These are phyloP conservation scores for Iphiclides podalirius DNA, from an alignment of 2,888 invertebrate genomes.

Conservation along the genomic window DNA sequence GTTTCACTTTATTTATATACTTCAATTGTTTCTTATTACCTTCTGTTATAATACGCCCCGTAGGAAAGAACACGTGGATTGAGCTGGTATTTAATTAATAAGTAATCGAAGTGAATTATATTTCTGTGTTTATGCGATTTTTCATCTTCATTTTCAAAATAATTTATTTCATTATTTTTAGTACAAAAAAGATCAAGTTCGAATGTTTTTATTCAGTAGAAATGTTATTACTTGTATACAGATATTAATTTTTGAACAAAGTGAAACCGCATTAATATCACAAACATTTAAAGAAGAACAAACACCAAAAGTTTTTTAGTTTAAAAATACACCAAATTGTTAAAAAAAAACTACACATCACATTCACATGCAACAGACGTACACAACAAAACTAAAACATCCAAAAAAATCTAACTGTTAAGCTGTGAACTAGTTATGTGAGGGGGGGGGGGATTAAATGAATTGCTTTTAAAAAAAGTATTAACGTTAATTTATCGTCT, in stretches of 20 bases:
- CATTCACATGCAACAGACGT: constrained; percentile 64
- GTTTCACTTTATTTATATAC: constrained; percentile 43
- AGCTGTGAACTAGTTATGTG: constrained; percentile 16
- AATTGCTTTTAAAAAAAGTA: constrained; percentile 27
- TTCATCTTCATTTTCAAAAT: too few relatives aligned
- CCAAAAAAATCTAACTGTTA: constrained; percentile 13
- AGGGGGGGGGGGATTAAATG: not conserved
- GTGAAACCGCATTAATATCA: constrained; percentile 22
- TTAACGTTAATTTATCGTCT: not conserved
- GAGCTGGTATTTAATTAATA: too few relatives aligned
- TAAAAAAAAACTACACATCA: constrained; percentile 33
- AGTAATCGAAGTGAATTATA: too few relatives aligned
- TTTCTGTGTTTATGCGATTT: too few relatives aligned
- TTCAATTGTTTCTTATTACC: not conserved
- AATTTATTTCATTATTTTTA: too few relatives aligned
- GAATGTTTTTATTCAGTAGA: too few relatives aligned
- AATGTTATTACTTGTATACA: too few relatives aligned
- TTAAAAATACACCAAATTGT: constrained; percentile 1
- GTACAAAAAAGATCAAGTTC: too few relatives aligned
- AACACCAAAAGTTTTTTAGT: constrained; percentile 22
- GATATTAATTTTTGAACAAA: constrained; percentile 32
- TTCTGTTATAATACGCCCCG: not conserved
- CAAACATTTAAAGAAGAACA: constrained; percentile 17
- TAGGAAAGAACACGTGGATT: too few relatives aligned
- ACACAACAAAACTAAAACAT: constrained; percentile 24